Percentiles rank a stretch among this genome's conserved stretches.
These are phyloP conservation scores for Platygyra sinensis DNA, from an alignment of 64 coral and sea anemone genomes.

Conservation along the genomic window DNA sequence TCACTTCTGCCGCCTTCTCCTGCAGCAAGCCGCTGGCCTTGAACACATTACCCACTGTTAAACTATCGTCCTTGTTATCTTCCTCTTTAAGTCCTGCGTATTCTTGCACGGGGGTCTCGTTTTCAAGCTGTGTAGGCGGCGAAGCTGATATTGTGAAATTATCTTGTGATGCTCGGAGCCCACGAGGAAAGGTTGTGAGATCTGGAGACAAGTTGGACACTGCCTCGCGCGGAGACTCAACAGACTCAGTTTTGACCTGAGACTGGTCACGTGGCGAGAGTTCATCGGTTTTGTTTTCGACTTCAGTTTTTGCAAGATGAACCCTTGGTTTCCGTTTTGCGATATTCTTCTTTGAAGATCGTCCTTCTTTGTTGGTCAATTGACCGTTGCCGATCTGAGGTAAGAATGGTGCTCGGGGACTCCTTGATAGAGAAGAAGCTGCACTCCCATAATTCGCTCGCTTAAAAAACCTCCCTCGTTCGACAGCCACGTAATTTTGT, in stretches of 20 bases:
- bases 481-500: constrained; percentile 74
- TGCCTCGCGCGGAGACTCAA: background rate
- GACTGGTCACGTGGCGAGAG: background rate
- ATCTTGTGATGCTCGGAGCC: background rate
- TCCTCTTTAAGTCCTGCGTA: background rate
- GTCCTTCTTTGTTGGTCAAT: background rate
- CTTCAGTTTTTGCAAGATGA: background rate
- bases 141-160: constrained; percentile 28
- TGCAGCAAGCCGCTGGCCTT: constrained; percentile 45
- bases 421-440: background rate
- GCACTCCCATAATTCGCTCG: constrained; percentile 36
- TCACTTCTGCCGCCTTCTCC: constrained; percentile 50
- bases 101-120: constrained; percentile 1
- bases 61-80: background rate
- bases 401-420: background rate
- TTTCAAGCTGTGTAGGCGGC: background rate
- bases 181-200: no score
- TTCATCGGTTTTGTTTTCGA: background rate
- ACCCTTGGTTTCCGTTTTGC: background rate
- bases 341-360: background rate
- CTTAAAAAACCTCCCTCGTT: constrained; percentile 79
- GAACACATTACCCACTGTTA: constrained; percentile 13
- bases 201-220: background rate
- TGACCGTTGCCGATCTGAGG: constrained; percentile 21
- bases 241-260: background rate